Percentiles rank a stretch among this genome's conserved stretches.
phyloP scores from a whole-genome alignment of 2,113 vertebrate species.

The Dromaius novaehollandiae region DNA sequence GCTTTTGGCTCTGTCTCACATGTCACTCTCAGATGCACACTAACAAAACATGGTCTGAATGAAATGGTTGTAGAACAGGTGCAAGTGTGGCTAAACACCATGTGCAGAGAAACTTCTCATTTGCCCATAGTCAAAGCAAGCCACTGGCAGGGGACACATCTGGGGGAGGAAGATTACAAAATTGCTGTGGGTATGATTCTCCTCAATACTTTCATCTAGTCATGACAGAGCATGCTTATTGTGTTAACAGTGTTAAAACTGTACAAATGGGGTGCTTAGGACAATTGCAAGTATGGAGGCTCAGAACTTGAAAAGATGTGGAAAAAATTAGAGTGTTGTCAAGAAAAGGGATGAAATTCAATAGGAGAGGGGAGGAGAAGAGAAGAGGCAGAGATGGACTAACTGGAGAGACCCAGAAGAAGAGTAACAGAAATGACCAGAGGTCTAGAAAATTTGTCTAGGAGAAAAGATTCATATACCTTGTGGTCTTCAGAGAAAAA shows the following conservation, averaged over 20 bases:
- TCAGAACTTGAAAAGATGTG: neutral
- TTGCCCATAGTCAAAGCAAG: neutral
- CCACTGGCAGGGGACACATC: neutral
- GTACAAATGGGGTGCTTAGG: neutral
- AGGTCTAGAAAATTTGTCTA: neutral
- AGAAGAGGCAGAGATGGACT: neutral
- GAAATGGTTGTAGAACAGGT: neutral
- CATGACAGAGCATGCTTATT: neutral
- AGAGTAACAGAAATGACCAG: neutral
- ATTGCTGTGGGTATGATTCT: neutral
- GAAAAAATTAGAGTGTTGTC: neutral
- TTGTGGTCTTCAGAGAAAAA: neutral
- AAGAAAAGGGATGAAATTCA: neutral
- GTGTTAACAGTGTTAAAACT: neutral
- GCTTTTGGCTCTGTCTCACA: neutral
- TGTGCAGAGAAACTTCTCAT: neutral
- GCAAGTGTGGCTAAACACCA: accelerated
- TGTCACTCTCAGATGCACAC: neutral
- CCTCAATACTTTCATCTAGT: neutral
- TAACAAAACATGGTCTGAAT: neutral
- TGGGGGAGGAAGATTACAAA: neutral
- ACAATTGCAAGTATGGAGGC: neutral
- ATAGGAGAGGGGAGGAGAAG: neutral
- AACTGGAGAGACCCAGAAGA: neutral
- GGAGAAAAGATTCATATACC: neutral